A percentile compares a stretch with the other conserved stretches of the same genome.
phyloP scores from a whole-genome alignment of 1,140 invertebrate genomes.

The Homarus americanus region DNA sequence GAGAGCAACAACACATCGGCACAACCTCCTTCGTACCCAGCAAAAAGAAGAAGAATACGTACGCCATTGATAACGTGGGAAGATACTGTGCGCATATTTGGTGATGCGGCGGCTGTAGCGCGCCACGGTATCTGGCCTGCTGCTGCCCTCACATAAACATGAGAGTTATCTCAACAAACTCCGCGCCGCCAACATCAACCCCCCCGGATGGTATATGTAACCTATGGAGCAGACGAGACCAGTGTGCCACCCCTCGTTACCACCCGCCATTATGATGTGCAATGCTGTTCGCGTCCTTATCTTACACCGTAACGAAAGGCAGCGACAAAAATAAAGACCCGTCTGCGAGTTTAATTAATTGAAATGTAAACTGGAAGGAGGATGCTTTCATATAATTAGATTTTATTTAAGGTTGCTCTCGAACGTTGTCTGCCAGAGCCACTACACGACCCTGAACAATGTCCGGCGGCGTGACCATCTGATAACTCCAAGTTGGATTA shows the following conservation, averaged over 20 bases:
- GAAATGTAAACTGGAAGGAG: conserved; percentile 32
- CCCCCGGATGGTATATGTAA: not conserved
- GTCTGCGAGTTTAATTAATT: conserved; percentile 34
- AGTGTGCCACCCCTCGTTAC: conserved; percentile 6
- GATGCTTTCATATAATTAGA: conserved; percentile 43
- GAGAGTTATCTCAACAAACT: conserved; percentile 31
- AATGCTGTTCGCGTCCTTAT: conserved; percentile 22
- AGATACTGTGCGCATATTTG: conserved; percentile 24
- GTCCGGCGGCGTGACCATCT: conserved; percentile 19
- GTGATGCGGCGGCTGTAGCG: conserved; percentile 31
- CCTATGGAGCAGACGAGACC: not conserved
- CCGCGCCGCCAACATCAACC: not conserved
- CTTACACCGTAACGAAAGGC: not conserved
- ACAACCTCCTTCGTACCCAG: not conserved
- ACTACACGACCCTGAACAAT: conserved; percentile 8
- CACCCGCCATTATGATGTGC: not conserved
- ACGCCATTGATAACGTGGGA: conserved; percentile 1
- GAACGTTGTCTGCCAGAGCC: not conserved
- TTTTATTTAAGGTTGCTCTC: conserved; percentile 2
- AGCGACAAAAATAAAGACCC: not conserved
- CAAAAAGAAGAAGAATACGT: not conserved
- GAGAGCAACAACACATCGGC: too few species aligned
- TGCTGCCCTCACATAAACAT: conserved; percentile 40
- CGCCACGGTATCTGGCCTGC: not conserved
- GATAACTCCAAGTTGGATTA: conserved; percentile 36